Percentiles rank a stretch among this genome's conserved stretches.
Conservation (phyloP, 2,888 invertebrate species). For the Pammene fasciana region DNA sequence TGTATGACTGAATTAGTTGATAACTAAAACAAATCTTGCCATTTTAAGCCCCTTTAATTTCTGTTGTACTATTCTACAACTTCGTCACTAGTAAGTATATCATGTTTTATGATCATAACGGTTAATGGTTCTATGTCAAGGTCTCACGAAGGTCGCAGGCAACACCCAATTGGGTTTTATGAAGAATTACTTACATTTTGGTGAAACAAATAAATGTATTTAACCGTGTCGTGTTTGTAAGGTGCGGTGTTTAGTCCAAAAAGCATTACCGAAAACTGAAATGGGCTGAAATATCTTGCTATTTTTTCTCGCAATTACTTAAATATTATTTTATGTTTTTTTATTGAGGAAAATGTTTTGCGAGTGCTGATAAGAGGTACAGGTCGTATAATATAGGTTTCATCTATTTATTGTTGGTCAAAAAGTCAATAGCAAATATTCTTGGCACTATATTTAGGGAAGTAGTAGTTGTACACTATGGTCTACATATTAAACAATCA, state of each 20-base stretch:
- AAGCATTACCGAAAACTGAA: not conserved
- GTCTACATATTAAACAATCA: not conserved
- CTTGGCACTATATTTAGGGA: no score
- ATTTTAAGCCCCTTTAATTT: not conserved
- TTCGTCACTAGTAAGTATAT: not conserved
- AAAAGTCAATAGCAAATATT: no score
- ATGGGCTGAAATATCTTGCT: not conserved
- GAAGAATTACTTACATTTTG: not conserved
- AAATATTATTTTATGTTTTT: no score
- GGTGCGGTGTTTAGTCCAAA: not conserved
- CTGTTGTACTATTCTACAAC: not conserved
- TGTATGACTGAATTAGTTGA: no score
- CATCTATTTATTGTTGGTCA: no score
- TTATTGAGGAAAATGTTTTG: no score
- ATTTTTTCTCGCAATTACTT: no score
- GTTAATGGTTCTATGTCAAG: constrained; percentile 8
- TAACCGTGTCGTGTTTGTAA: not conserved
- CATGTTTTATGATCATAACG: not conserved
- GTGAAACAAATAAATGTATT: not conserved
- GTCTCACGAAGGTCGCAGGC: not conserved
- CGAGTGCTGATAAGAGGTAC: no score
- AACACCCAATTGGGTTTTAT: not conserved
- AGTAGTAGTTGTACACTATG: no score
- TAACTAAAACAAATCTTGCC: not conserved
- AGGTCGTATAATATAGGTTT: no score